These are phyloP conservation scores for Leptopilina myrica DNA, from an alignment of 2,888 invertebrate species.

Conservation along the genomic window DNA sequence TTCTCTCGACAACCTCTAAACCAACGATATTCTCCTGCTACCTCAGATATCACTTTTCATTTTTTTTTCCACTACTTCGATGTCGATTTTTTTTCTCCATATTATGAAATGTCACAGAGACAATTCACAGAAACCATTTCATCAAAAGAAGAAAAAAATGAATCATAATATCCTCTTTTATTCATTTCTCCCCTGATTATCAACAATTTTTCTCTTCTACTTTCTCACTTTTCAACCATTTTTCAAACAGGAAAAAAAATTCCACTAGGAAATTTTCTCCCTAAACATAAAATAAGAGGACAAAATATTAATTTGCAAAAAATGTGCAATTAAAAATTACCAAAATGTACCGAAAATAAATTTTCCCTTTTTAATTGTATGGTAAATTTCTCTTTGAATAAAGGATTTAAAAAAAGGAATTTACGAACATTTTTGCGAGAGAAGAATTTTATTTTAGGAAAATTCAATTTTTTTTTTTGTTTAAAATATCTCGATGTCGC, in stretches of 20 bases:
- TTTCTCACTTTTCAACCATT: background rate
- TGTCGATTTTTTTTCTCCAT: slow-evolving; percentile 52
- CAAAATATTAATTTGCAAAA: no score
- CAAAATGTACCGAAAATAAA: no score
- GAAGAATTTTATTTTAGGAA: background rate
- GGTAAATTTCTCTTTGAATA: no score
- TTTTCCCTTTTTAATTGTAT: no score
- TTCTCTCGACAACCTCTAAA: slow-evolving; percentile 60
- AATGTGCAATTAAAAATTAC: no score
- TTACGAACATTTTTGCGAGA: background rate
- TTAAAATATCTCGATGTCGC: slow-evolving; percentile 13
- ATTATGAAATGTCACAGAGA: slow-evolving; percentile 45
- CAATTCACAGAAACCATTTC: background rate
- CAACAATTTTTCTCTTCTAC: background rate
- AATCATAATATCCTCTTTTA: no score
- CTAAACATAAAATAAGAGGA: no score
- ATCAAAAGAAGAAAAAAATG: background rate
- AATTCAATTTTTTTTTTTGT: background rate
- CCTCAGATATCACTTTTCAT: slow-evolving; percentile 75
- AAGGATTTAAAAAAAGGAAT: background rate
- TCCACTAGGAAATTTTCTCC: no score
- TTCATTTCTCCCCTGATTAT: no score
- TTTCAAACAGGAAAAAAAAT: no score
- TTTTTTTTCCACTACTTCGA: slow-evolving; percentile 73
- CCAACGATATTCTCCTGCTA: slow-evolving; percentile 72